Percentiles rank a stretch among this genome's conserved stretches.
phyloP scores from a whole-genome alignment of 2,888 invertebrate genomes.

The Leucophenga maculata region DNA sequence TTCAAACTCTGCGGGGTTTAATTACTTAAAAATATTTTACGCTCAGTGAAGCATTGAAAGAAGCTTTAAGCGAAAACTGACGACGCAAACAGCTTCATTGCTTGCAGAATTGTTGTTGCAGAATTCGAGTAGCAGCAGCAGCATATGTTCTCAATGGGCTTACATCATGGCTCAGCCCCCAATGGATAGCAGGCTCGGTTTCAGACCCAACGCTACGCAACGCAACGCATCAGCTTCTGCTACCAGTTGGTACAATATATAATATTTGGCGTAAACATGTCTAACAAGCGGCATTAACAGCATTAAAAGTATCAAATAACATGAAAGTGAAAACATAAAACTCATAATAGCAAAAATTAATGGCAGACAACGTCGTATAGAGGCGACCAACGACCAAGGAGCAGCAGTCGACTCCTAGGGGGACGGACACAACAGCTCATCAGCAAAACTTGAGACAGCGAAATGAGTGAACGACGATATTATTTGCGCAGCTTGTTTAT shows the following conservation, averaged over 20 bases:
- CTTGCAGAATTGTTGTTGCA: too few relatives aligned
- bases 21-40: slow-evolving; percentile 13
- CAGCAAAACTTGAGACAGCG: background rate
- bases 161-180: background rate
- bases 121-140: background rate
- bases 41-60: background rate
- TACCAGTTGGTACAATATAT: background rate
- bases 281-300: slow-evolving; percentile 41
- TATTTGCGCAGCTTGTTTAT: background rate
- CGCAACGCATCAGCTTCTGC: background rate
- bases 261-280: slow-evolving; percentile 28
- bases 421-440: slow-evolving; percentile 26
- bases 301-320: slow-evolving; percentile 58
- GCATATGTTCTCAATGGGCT: slow-evolving; percentile 18
- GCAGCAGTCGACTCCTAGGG: background rate
- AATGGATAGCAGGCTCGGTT: too few relatives aligned
- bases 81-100: background rate
- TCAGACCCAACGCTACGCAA: too few relatives aligned
- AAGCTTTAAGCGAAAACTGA: background rate
- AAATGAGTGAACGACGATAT: too few relatives aligned
- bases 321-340: slow-evolving; percentile 57
- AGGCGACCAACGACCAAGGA: background rate
- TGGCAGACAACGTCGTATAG: slow-evolving; percentile 41
- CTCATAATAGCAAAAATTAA: slow-evolving; percentile 58
- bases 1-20: background rate